These are phyloP conservation scores for Anguilla rostrata DNA, from an alignment of 2,113 vertebrate genomes.

Conservation along the genomic window DNA sequence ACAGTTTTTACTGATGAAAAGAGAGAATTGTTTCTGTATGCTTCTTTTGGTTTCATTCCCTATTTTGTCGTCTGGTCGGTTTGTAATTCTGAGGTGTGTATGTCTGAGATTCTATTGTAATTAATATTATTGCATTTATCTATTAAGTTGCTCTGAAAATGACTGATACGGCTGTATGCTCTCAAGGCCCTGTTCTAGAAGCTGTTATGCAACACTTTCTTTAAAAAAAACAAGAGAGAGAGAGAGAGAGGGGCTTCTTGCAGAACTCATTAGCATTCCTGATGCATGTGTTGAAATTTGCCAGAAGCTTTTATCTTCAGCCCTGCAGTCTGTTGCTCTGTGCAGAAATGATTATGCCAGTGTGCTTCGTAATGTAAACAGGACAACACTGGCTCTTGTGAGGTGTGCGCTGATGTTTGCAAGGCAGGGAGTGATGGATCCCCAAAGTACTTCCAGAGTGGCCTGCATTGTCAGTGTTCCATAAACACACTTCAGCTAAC, in stretches of 20 bases:
- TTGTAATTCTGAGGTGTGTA: too few species aligned
- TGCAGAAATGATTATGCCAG: background rate
- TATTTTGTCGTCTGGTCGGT: too few species aligned
- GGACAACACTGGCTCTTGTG: background rate
- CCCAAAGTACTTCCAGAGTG: background rate
- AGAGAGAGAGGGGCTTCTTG: background rate
- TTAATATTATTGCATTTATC: too few species aligned
- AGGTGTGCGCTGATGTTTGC: background rate
- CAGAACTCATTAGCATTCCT: constrained; percentile 12
- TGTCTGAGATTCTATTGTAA: too few species aligned
- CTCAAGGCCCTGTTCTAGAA: too few species aligned
- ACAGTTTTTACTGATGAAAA: too few species aligned
- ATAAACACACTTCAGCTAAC: background rate
- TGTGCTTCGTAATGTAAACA: constrained; percentile 1
- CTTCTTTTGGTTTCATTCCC: too few species aligned
- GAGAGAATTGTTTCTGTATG: too few species aligned
- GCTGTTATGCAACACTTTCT: too few species aligned
- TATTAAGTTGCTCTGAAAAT: too few species aligned
- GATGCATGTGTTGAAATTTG: background rate
- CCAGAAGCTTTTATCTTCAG: background rate
- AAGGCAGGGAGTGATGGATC: background rate
- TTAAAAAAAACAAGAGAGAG: too few species aligned
- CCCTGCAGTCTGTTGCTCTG: background rate
- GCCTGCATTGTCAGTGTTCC: background rate
- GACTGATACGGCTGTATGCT: too few species aligned